These are phyloP conservation scores for Cathartes aura DNA, from an alignment of 2,113 vertebrate species.

Conservation along the genomic window DNA sequence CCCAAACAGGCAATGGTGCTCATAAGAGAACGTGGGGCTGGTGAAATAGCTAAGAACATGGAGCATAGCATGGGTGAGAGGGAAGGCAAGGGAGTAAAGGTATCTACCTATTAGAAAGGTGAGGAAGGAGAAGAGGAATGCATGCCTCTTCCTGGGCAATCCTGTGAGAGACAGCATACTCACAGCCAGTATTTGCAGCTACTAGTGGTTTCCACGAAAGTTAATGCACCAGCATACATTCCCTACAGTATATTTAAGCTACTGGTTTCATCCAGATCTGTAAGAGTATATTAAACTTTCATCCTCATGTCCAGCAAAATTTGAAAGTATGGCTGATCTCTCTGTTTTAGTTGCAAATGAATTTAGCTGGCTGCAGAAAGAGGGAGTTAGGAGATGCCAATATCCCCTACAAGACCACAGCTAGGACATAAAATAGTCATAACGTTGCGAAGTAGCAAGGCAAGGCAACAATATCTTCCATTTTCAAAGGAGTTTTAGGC, in stretches of 20 bases:
- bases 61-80: not conserved
- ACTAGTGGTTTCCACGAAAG: not conserved
- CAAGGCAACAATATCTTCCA: not conserved
- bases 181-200: not conserved
- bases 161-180: not conserved
- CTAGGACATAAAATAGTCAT: not conserved
- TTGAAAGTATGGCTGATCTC: not conserved
- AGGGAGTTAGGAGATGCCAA: not conserved
- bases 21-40: not conserved
- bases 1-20: not conserved
- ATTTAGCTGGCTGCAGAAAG: not conserved
- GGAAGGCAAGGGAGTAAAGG: not conserved
- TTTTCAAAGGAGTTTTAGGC: not conserved
- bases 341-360: not conserved
- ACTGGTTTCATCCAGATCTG: not conserved
- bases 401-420: not conserved
- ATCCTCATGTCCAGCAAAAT: not conserved
- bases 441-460: not conserved
- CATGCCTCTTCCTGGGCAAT: not conserved
- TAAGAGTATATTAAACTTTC: not conserved
- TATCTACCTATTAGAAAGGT: not conserved
- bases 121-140: not conserved
- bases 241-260: not conserved
- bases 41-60: not conserved
- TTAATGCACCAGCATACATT: not conserved